Conservation (phyloP, 2,797 vertebrate species). For the Sciurus carolinensis region DNA sequence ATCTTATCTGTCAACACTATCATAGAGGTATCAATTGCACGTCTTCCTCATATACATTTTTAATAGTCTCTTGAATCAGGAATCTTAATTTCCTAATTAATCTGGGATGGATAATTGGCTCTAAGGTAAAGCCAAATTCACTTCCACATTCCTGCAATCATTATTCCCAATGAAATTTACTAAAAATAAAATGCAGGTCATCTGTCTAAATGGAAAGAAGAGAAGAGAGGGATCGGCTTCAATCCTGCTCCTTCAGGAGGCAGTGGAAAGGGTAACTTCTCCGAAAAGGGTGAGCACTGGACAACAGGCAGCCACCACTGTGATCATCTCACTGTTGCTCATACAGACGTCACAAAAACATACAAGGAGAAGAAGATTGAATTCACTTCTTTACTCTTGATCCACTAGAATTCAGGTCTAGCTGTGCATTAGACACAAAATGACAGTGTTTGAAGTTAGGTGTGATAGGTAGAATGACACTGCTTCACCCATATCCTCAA, state of each 20-base stretch:
- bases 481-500: not conserved
- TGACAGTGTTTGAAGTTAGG: conserved; percentile 3
- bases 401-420: not conserved
- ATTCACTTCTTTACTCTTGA: conserved; percentile 15
- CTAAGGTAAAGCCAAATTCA: conserved; percentile 46
- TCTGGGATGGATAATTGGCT: conserved; percentile 30
- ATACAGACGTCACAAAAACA: not conserved
- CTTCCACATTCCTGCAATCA: not conserved
- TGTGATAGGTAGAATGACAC: not conserved
- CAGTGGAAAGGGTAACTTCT: not conserved
- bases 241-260: accelerated
- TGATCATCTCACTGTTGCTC: not conserved
- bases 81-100: conserved; percentile 52
- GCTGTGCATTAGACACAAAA: conserved; percentile 2
- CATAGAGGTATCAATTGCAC: not conserved
- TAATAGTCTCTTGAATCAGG: not conserved
- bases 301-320: not conserved
- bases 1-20: not conserved
- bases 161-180: not conserved
- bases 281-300: not conserved
- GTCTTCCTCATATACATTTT: not conserved
- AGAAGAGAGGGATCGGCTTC: not conserved
- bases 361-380: not conserved
- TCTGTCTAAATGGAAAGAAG: not conserved
- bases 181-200: not conserved